Evolutionary conservation across 2,888 invertebrate genomes (phyloP).

Genomic region (Linnaemya tessellans): DNA sequence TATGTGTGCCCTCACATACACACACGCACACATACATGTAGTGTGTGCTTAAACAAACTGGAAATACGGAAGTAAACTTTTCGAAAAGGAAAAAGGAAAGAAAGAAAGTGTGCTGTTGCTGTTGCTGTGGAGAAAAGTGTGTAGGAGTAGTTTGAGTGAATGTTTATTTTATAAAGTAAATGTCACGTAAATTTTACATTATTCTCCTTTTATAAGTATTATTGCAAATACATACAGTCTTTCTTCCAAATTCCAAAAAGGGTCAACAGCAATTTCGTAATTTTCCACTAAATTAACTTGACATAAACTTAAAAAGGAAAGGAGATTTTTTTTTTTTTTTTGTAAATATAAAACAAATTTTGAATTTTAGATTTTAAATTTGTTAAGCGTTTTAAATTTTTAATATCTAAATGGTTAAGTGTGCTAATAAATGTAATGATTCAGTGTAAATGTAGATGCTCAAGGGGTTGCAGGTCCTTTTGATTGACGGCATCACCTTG

Average conservation of each 20-base stretch:
- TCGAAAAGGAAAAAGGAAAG: conserved; percentile 61
- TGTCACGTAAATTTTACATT: conserved; percentile 72
- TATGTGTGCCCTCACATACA: not conserved
- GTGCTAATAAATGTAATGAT: conserved; percentile 1
- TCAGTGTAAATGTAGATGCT: not conserved
- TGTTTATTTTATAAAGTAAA: conserved; percentile 71
- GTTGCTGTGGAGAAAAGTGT: conserved; percentile 35
- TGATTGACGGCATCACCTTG: too few relatives aligned
- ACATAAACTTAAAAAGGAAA: conserved; percentile 58
- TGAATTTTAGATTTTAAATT: conserved; percentile 18
- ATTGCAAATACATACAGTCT: conserved; percentile 64
- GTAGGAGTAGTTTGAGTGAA: conserved; percentile 35
- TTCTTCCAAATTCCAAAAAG: conserved; percentile 36
- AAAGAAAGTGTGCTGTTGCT: conserved; percentile 56
- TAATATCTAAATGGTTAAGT: not conserved
- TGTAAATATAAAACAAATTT: conserved; percentile 15
- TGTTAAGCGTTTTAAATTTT: conserved; percentile 31
- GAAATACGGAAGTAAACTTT: conserved; percentile 63
- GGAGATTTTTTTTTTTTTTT: conserved; percentile 7
- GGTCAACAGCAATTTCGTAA: conserved; percentile 73
- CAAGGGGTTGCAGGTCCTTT: not conserved
- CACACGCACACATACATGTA: not conserved
- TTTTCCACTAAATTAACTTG: conserved; percentile 75
- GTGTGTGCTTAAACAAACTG: conserved; percentile 12
- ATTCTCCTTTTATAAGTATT: conserved; percentile 66